Evolutionary conservation across 1,140 invertebrate species (phyloP).

Genomic region (Yoshiicerus persimilis): DNA sequence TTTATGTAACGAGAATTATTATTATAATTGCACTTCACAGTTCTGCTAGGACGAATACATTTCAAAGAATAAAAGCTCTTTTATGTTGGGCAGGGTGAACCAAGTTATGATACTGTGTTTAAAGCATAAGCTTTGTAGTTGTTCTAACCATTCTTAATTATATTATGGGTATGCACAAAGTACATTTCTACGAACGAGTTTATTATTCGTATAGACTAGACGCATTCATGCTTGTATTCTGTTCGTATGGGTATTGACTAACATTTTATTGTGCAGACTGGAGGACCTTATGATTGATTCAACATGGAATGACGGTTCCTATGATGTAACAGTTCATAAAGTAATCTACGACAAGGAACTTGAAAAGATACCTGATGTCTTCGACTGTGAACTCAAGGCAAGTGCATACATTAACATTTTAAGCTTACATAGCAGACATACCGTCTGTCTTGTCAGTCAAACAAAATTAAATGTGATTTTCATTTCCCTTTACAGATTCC

Average conservation of each 20-base stretch:
- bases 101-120: not conserved
- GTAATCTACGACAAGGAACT: conserved; percentile 29
- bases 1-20: not conserved
- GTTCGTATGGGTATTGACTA: not conserved
- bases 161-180: no score
- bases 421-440: not conserved
- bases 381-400: conserved; percentile 38
- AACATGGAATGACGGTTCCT: conserved; percentile 24
- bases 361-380: conserved; percentile 8
- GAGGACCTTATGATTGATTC: conserved; percentile 30
- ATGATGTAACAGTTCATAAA: conserved; percentile 36
- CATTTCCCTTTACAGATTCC: conserved; percentile 1
- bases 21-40: not conserved
- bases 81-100: not conserved
- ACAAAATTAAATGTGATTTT: not conserved
- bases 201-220: no score
- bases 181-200: no score
- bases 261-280: not conserved
- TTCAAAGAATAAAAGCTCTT: no score
- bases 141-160: no score
- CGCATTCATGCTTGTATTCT: no score
- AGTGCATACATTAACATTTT: not conserved
- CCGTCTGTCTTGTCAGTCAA: not conserved
- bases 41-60: no score
- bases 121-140: no score